Conservation (phyloP, 1,140 invertebrate species). For the Drosophila kohkoa region DNA sequence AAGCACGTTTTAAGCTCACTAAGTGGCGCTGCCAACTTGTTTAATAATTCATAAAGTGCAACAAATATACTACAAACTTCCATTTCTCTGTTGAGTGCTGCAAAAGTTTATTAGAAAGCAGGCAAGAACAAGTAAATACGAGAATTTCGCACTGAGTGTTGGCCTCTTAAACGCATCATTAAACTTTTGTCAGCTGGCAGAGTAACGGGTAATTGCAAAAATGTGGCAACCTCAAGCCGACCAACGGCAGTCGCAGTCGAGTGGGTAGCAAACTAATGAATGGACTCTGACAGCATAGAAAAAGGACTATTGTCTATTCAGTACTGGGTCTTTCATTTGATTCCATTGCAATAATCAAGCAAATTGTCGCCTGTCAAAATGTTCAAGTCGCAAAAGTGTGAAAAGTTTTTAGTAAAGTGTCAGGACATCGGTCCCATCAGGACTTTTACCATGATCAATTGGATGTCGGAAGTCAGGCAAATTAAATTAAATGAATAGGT, state of each 20-base stretch:
- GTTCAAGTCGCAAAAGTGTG: conserved; percentile 63
- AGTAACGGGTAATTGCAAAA: conserved; percentile 29
- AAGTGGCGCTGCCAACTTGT: conserved; percentile 21
- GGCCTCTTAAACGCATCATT: conserved; percentile 79
- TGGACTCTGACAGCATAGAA: conserved; percentile 26
- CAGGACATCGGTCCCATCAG: conserved; percentile 15
- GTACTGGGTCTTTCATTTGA: conserved; percentile 4
- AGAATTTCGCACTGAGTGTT: conserved; percentile 13
- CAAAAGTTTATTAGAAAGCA: conserved; percentile 19
- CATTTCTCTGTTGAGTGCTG: conserved; percentile 15
- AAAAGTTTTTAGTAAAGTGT: conserved; percentile 42
- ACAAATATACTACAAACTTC: conserved; percentile 13
- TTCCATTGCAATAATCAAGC: conserved; percentile 68
- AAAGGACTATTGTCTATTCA: conserved; percentile 28
- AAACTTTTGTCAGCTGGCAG: conserved; percentile 76
- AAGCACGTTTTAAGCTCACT: conserved; percentile 16
- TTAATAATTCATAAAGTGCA: conserved; percentile 20
- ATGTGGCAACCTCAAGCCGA: conserved; percentile 57
- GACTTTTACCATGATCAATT: conserved; percentile 21
- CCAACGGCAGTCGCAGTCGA: conserved; percentile 54
- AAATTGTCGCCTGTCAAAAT: conserved; percentile 78
- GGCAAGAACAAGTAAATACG: not conserved
- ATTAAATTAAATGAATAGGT: conserved; percentile 41
- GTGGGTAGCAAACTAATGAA: conserved; percentile 68
- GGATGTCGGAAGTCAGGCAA: conserved; percentile 33